Base-by-base conservation (phyloP, 2,113 vertebrate species). In the Hystrix brachyura region DNA sequence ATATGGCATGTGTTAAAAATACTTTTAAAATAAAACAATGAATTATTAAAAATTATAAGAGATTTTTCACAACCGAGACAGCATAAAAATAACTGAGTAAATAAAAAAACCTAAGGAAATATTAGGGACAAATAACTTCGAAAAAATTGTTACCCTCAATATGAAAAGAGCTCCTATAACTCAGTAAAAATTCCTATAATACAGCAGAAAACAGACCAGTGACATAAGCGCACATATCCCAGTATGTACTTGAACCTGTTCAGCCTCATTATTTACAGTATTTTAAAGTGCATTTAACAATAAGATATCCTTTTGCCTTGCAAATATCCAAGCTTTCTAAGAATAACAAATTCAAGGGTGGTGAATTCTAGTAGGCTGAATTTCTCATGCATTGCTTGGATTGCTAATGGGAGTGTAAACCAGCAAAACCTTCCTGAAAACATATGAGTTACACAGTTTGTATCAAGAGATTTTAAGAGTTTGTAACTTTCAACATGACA, bases 271-370 rank as follows among this genome's bases (percentile, higher is more conserved):
- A 79, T 38, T 48, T 48, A 67, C 0, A 60, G 27, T 15, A 88
- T 79, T 65, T 90, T 82, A 55, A 55, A 74, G 25, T 1, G 17
- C 62, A 48, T 7, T 60, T 74, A 67, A 34, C 8, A 43, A 38
- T 59, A 88, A 81, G 12, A 72, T 32, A 53, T 19, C 21, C n/a
- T 87, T 86, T 81, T 83, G 46, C 67, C 55, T 32, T 11, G 21
- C 55, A 71, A 91, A 84, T 83, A 25, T n/a, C 43, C 12, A 88
- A 84, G n/a, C 17, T 88, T 88, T 87, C 38, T 72, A 59, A 90
- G 78, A 82, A 34, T 25, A 64, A 87, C 17, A 57, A 81, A 69
- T 48, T 72, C 48, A 80, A 5, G 17, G 29, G 55, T 57, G 43
- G 55, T 65, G 65, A 65, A 48, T 78, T 95, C 12, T n/a, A 14